Evolutionary conservation across 2,888 invertebrate species (phyloP).

Genomic region (Mythimna vitellina): DNA sequence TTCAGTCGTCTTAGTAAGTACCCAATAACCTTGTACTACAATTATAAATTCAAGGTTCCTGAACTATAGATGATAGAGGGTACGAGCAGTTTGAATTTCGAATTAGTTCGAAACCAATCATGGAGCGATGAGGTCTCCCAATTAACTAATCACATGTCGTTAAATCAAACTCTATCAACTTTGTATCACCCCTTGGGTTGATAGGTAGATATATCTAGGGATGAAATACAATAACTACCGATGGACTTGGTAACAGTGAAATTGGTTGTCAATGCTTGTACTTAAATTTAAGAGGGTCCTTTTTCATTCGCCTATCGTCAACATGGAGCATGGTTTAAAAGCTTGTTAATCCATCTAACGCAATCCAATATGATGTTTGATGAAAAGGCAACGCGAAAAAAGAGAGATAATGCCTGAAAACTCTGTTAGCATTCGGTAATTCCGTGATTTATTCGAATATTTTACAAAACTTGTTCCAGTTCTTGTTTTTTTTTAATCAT

Average conservation of each 20-base stretch:
- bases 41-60: conserved; percentile 34
- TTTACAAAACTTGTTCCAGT: too few relatives aligned
- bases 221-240: neutral
- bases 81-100: conserved; percentile 42
- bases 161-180: conserved; percentile 54
- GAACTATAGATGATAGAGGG: conserved; percentile 27
- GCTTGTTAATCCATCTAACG: too few relatives aligned
- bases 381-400: too few relatives aligned
- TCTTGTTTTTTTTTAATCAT: too few relatives aligned
- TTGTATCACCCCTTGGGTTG: conserved; percentile 36
- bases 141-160: conserved; percentile 64
- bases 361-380: too few relatives aligned
- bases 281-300: too few relatives aligned
- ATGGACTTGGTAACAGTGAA: neutral
- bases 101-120: conserved; percentile 63
- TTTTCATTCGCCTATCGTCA: too few relatives aligned
- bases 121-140: conserved; percentile 53
- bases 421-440: too few relatives aligned
- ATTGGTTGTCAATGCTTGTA: neutral
- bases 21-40: conserved; percentile 6
- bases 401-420: too few relatives aligned
- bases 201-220: conserved; percentile 9
- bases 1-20: neutral
- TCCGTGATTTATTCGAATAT: too few relatives aligned
- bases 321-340: too few relatives aligned